Evolutionary conservation across 1,140 invertebrate genomes (phyloP).

Genomic region (Chelonus insularis): DNA sequence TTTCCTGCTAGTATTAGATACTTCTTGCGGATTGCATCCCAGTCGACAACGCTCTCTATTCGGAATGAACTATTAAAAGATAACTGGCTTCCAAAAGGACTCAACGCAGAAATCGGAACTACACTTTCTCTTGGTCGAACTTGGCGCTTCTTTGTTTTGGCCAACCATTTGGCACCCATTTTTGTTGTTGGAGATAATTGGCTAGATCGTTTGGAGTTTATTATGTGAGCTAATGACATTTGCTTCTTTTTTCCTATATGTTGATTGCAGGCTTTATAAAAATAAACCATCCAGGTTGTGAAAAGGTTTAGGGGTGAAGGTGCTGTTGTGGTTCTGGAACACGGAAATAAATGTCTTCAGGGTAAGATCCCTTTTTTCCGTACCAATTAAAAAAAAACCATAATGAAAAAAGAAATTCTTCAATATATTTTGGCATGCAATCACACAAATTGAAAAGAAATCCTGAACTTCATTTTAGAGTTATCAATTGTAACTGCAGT

Average conservation of each 20-base stretch:
- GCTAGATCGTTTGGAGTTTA: conserved; percentile 70
- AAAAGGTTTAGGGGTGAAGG: conserved; percentile 96
- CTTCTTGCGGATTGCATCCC: conserved; percentile 87
- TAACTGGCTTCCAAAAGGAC: conserved; percentile 77
- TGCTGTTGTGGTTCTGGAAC: conserved; percentile 86
- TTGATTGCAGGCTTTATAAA: conserved; percentile 79
- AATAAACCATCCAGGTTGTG: conserved; percentile 90
- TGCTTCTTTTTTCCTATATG: conserved; percentile 70
- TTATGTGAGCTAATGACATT: conserved; percentile 82
- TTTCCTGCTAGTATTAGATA: conserved; percentile 79
- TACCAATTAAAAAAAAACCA: no score
- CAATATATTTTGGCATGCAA: no score
- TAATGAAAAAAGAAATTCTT: no score
- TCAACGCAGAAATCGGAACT: conserved; percentile 74
- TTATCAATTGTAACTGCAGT: no score
- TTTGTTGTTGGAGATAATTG: conserved; percentile 79
- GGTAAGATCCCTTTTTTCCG: no score
- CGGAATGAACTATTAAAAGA: conserved; percentile 73
- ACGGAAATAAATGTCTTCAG: no score
- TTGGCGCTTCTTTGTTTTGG: conserved; percentile 78
- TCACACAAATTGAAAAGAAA: no score
- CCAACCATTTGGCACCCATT: conserved; percentile 83
- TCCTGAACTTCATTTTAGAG: no score
- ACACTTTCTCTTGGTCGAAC: conserved; percentile 76
- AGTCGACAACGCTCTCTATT: conserved; percentile 90